phyloP scores from a whole-genome alignment of 1,140 invertebrate species.

The Galleria mellonella region DNA sequence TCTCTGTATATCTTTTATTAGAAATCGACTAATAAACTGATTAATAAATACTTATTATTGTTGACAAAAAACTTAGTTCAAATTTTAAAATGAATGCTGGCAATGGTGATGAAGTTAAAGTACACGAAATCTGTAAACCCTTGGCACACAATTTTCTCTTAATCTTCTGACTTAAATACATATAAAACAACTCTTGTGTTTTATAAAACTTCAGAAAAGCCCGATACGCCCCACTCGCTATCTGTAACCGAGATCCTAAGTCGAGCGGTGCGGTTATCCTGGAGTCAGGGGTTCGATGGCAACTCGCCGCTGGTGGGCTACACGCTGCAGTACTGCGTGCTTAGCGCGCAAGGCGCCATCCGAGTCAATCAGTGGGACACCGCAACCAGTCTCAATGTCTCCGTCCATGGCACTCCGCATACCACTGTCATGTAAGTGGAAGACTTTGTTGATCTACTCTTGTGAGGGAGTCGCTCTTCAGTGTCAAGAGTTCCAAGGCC shows the following conservation, averaged over 20 bases:
- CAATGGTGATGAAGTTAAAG: too few relatives aligned
- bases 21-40: too few relatives aligned
- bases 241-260: conserved; percentile 81
- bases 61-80: too few relatives aligned
- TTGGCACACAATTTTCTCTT: conserved; percentile 1
- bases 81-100: too few relatives aligned
- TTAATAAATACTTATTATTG: too few relatives aligned
- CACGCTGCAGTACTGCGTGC: conserved; percentile 78
- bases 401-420: conserved; percentile 38
- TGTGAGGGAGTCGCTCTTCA: too few relatives aligned
- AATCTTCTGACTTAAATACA: not conserved
- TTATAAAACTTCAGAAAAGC: conserved; percentile 76
- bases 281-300: conserved; percentile 88
- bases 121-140: too few relatives aligned
- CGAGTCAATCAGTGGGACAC: conserved; percentile 60
- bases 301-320: conserved; percentile 86
- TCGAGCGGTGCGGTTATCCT: conserved; percentile 81
- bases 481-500: too few relatives aligned
- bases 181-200: not conserved
- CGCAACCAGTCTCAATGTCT: conserved; percentile 59
- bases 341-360: conserved; percentile 60
- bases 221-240: conserved; percentile 81
- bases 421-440: conserved; percentile 46
- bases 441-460: too few relatives aligned
- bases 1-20: too few relatives aligned